Conservation (phyloP, 2,888 invertebrate species). For the Drosophila borborema region DNA sequence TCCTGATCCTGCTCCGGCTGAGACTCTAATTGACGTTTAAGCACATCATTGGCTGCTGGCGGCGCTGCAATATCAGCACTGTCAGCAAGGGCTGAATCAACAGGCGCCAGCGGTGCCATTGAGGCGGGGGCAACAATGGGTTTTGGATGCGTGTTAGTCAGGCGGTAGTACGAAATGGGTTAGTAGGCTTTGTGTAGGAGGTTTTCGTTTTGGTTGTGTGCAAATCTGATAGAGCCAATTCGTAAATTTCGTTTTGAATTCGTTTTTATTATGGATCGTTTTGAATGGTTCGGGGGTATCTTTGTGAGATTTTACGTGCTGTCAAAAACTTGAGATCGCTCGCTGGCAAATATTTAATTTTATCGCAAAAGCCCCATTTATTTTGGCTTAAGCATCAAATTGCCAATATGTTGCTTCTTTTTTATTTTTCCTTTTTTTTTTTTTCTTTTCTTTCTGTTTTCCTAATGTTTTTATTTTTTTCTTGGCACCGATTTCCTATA, state of each 20-base stretch:
- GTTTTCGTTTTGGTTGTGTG: slow-evolving; percentile 36
- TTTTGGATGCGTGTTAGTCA: slow-evolving; percentile 37
- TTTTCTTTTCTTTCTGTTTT: slow-evolving; percentile 15
- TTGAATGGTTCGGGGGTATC: slow-evolving; percentile 32
- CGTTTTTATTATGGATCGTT: slow-evolving; percentile 12
- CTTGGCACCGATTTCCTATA: slow-evolving; percentile 57
- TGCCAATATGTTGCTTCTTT: slow-evolving; percentile 56
- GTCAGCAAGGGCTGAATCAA: slow-evolving; percentile 43
- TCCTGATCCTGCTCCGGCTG: slow-evolving; percentile 48
- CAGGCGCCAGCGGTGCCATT: slow-evolving; percentile 72
- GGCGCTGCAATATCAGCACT: slow-evolving; percentile 57
- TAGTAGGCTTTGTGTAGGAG: slow-evolving; percentile 22
- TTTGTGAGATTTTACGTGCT: slow-evolving; percentile 40
- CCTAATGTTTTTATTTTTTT: slow-evolving; percentile 20
- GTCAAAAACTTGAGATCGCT: slow-evolving; percentile 70
- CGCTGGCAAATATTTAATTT: slow-evolving; percentile 53
- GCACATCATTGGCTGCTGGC: slow-evolving; percentile 32
- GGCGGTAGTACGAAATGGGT: slow-evolving; percentile 19
- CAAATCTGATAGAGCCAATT: slow-evolving; percentile 38
- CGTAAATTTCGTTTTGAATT: slow-evolving; percentile 45
- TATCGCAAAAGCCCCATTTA: slow-evolving; percentile 58
- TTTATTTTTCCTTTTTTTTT: slow-evolving; percentile 22
- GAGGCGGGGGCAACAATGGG: not conserved
- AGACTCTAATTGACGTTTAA: slow-evolving; percentile 32
- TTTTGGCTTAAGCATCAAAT: slow-evolving; percentile 69